Base-by-base conservation (phyloP, 2,113 vertebrate genomes). In the Sphaerodactylus townsendi region DNA sequence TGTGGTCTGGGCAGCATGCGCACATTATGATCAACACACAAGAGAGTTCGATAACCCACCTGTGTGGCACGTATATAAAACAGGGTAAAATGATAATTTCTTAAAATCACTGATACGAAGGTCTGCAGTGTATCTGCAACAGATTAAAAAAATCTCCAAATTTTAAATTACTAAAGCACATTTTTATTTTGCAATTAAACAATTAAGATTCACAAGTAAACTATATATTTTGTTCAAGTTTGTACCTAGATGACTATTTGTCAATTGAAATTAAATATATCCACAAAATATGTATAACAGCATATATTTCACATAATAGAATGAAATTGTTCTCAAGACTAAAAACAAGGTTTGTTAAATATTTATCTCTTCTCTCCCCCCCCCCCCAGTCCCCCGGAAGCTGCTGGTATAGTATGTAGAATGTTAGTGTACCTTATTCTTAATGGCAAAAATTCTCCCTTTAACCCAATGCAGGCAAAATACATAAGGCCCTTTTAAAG, bases 161-260 rank as follows among this genome's bases (percentile, higher is more conserved):
- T 73, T 94, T 95, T 89, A 94, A 93, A 94, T 95, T 95, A 96
- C 94, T 96, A 96, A 96, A 95, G 94, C 94, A 95, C 93, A 95
- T 96, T 94, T 96, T 97, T 96, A 96, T 96, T 97, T 95, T 95
- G 93, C 92, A 96, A 92, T 92, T 95, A 94, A 96, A 96, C 95
- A 95, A 93, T 92, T 95, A 93, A 95, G 91, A 94, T 92, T 92
- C 93, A 96, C 95, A 96, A 94, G 86, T 94, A 94, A 94, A 95
- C 94, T 96, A 92, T 90, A 92, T 92, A 89, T 91, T 92, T 94
- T 79, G 93, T 93, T 94, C 94, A 96, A 83, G 87, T 96, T 93
- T 94, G 94, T 95, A 96, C 91, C 94, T 95, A 95, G 94, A 96
- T 91, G 93, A 94, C 92, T 95, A 94, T 92, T 94, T 95, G 91